Base-by-base conservation (phyloP, 2,888 invertebrate species). In the Caenorhabditis doughertyi region DNA sequence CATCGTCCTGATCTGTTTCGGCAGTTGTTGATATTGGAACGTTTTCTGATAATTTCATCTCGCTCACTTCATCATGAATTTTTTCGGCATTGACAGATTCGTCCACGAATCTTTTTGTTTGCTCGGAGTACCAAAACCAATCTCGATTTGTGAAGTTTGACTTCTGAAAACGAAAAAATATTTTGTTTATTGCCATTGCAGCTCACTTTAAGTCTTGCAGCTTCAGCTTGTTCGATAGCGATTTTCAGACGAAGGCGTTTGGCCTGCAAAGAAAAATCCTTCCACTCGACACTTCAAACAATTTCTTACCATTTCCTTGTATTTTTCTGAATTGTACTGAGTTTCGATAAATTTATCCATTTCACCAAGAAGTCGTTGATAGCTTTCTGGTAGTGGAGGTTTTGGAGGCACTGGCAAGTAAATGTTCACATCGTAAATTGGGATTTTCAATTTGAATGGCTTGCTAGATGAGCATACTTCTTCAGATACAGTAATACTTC, bases 111-210 rank as follows among this genome's bases (percentile, higher is more conserved):
- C 18, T 29, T 51, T 53, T 60, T 7, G 76, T 76, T 51, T 60
- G 51, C 44, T 65, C 67, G 2, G 76, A 55, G n/a, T 76, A 76
- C 76, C 76, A 76, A 29, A 68, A 76, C 76, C 76, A 76, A 18
- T 76, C 76, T 27, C 76, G 58, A 44, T 76, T 51, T n/a, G 76
- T 51, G 60, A 68, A 76, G 8, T 49, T 53, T 25, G 49, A 32
- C 3, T n/a, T 76, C 67, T 67, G 60, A 60, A 60, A 60, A 64
- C 23, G 32, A 47, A 44, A 55, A 3, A 42, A 44, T 32, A 39
- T 16, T 42, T 29, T 42, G 13, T 35, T 42, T 25, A 9, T 25
- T 39, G 1, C n/a, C 11, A 13, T 23, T 53, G 18, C 35, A 49
- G 49, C 32, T 65, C 23, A 74, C 74, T 21, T 65, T 44, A 49